These are phyloP conservation scores for Mycetomoellerius zeteki DNA, from an alignment of 1,140 invertebrate genomes.

Conservation along the genomic window DNA sequence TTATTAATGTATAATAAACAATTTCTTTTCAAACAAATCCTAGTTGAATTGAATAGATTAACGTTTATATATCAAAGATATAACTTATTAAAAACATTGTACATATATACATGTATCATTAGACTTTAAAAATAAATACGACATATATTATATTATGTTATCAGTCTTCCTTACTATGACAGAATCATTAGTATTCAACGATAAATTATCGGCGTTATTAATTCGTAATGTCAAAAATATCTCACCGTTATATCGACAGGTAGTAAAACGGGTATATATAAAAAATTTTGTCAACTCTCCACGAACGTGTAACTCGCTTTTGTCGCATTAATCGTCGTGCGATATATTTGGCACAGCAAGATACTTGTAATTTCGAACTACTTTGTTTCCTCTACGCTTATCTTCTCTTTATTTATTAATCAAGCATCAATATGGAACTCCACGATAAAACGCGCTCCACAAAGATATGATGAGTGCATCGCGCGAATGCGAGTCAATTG, in stretches of 20 bases:
- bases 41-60: no score
- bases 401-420: slow-evolving; percentile 48
- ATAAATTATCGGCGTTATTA: no score
- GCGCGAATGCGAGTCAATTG: not conserved
- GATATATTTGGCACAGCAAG: not conserved
- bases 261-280: not conserved
- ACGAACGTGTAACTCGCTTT: not conserved
- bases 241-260: not conserved
- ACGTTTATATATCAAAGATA: no score
- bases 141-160: no score
- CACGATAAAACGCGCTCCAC: slow-evolving; percentile 33
- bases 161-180: no score
- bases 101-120: no score
- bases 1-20: no score
- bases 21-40: no score
- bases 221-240: no score
- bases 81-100: no score
- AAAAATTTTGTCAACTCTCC: not conserved
- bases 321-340: not conserved
- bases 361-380: slow-evolving; percentile 21
- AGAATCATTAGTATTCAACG: no score
- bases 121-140: no score
- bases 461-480: slow-evolving; percentile 10
- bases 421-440: slow-evolving; percentile 11
- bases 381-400: not conserved